Percentiles rank a stretch among this genome's conserved stretches.
Evolutionary conservation across 1,140 invertebrate genomes (phyloP).

Genomic region (Rhagoletis zephyria): DNA sequence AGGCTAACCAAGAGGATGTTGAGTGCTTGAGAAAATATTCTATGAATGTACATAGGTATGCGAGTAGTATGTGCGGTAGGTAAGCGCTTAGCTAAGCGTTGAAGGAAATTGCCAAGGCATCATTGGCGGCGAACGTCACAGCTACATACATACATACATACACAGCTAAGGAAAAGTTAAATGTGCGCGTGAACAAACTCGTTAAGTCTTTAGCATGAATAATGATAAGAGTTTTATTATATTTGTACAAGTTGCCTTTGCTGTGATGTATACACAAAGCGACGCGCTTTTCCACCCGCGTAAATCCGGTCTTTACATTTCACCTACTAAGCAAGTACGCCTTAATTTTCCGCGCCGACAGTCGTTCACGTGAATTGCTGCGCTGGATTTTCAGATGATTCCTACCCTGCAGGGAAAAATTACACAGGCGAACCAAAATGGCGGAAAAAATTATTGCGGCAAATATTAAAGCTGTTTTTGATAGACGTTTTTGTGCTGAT

Average conservation of each 20-base stretch:
- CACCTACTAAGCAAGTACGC: not conserved
- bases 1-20: too few species aligned
- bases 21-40: too few species aligned
- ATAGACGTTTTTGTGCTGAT: too few species aligned
- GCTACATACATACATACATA: not conserved
- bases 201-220: slow-evolving; percentile 73
- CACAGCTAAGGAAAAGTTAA: not conserved
- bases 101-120: not conserved
- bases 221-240: slow-evolving; percentile 69
- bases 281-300: not conserved
- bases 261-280: not conserved
- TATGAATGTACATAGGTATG: not conserved
- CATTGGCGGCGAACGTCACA: not conserved
- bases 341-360: not conserved
- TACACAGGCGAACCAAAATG: too few species aligned
- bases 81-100: not conserved
- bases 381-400: too few species aligned
- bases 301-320: not conserved
- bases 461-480: too few species aligned
- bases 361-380: not conserved
- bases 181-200: slow-evolving; percentile 61
- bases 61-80: not conserved
- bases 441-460: too few species aligned
- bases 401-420: too few species aligned
- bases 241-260: slow-evolving; percentile 21